Conservation (phyloP, 2,888 invertebrate genomes). For the Ptilodon capucinus region DNA sequence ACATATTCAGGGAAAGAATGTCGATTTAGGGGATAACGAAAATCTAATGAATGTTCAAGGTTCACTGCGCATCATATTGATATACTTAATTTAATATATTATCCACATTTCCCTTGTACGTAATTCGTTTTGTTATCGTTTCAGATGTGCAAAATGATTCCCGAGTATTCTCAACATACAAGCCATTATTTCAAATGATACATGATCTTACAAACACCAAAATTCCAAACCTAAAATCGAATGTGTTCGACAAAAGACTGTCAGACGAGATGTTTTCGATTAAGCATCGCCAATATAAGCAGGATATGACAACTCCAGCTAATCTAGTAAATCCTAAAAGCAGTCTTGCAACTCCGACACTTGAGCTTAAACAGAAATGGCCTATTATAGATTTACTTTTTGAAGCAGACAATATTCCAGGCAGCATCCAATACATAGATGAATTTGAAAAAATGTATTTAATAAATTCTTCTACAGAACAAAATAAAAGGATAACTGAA, state of each 20-base stretch:
- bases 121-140: constrained; percentile 3
- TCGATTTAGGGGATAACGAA: constrained; percentile 7
- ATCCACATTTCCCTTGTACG: background rate
- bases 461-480: background rate
- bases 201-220: constrained; percentile 31
- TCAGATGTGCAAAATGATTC: constrained; percentile 34
- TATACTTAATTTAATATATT: no score
- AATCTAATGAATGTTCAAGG: constrained; percentile 30
- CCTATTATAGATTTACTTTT: constrained; percentile 44
- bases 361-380: constrained; percentile 61
- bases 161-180: constrained; percentile 21
- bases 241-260: constrained; percentile 61
- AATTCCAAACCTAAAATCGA: constrained; percentile 50
- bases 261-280: constrained; percentile 64
- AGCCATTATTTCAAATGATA: constrained; percentile 32
- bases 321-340: constrained; percentile 35
- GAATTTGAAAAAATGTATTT: constrained; percentile 12
- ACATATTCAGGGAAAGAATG: background rate
- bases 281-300: constrained; percentile 52
- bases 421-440: constrained; percentile 13
- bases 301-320: constrained; percentile 37
- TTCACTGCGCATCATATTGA: constrained; percentile 1
- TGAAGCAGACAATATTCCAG: constrained; percentile 16
- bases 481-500: background rate
- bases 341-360: constrained; percentile 45